A percentile compares a stretch with the other conserved stretches of the same genome.
phyloP scores from a whole-genome alignment of 2,888 invertebrate genomes.

The Choreutis nemorana region DNA sequence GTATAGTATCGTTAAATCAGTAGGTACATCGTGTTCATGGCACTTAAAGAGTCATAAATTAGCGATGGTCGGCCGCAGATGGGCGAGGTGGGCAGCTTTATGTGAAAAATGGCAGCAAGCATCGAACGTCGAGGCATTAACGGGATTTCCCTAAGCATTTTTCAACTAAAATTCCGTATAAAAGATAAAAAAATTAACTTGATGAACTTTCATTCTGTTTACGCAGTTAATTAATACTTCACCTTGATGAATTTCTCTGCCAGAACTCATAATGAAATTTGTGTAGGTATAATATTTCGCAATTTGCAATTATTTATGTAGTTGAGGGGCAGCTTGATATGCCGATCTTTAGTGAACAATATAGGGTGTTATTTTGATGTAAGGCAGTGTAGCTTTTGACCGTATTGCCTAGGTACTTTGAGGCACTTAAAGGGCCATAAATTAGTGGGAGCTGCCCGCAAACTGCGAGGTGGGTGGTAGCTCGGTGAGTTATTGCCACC shows the following conservation, averaged over 20 bases:
- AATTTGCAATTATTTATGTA: no score
- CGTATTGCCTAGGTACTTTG: conserved; percentile 36
- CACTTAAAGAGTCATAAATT: conserved; percentile 52
- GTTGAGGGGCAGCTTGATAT: no score
- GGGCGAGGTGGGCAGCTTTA: conserved; percentile 24
- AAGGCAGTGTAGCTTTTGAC: conserved; percentile 26
- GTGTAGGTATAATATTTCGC: no score
- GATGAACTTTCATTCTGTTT: no score
- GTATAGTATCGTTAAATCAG: neutral
- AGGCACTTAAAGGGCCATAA: conserved; percentile 58
- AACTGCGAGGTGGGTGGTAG: conserved; percentile 51
- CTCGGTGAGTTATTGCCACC: conserved; percentile 51
- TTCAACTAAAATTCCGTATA: conserved; percentile 1
- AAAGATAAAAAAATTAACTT: no score
- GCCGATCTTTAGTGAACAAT: conserved; percentile 2
- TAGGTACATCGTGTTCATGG: conserved; percentile 34
- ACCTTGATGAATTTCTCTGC: no score
- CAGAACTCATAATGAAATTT: no score
- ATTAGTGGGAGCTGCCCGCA: conserved; percentile 55
- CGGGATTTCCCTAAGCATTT: conserved; percentile 18
- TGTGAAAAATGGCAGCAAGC: conserved; percentile 34
- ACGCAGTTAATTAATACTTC: no score
- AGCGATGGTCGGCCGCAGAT: conserved; percentile 28
- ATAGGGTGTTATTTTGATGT: conserved; percentile 6
- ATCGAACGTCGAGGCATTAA: conserved; percentile 17